phyloP scores from a whole-genome alignment of 2,113 vertebrate species.

The Gopherus evgoodei region DNA sequence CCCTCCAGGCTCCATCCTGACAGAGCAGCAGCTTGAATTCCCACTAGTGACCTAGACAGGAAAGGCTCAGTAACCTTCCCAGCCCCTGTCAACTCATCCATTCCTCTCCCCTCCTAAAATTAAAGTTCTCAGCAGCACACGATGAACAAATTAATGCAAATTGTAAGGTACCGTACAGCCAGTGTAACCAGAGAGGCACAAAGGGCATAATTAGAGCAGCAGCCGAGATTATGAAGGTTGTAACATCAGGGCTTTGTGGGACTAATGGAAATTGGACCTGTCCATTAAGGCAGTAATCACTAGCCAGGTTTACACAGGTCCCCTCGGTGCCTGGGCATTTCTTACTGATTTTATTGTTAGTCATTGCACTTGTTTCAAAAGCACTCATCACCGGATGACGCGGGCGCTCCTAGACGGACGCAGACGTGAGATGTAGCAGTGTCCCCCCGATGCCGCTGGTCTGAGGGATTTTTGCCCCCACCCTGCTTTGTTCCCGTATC shows the following conservation, averaged over 20 bases:
- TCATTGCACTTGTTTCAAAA: not conserved
- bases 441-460: no score
- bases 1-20: not conserved
- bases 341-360: not conserved
- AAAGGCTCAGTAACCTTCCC: not conserved
- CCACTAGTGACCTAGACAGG: not conserved
- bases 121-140: not conserved
- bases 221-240: not conserved
- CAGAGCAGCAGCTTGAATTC: not conserved
- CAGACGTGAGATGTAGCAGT: no score
- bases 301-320: not conserved
- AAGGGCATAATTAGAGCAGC: not conserved
- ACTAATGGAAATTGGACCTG: not conserved
- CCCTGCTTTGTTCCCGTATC: not conserved
- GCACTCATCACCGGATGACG: not conserved
- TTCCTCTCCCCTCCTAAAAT: not conserved
- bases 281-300: not conserved
- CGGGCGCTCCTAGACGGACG: no score
- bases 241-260: not conserved
- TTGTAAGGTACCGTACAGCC: not conserved
- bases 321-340: not conserved
- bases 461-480: not conserved
- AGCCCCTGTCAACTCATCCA: fast-evolving
- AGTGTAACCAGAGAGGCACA: fast-evolving
- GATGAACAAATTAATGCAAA: not conserved